Evolutionary conservation across 2,797 vertebrate species (phyloP).

Genomic region (Epinephelus coioides): DNA sequence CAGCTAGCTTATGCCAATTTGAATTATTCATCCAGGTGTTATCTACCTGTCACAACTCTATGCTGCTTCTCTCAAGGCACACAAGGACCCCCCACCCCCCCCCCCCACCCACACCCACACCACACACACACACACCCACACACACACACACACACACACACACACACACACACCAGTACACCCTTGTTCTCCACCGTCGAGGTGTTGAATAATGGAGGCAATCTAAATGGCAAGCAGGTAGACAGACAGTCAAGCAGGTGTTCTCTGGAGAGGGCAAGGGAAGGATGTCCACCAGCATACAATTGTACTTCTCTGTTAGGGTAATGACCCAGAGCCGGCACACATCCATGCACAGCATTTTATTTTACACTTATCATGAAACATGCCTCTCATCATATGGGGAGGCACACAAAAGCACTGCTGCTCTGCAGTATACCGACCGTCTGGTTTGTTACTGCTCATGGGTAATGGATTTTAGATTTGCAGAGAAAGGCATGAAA

Average conservation of each 20-base stretch:
- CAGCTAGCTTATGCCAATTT: constrained; percentile 73
- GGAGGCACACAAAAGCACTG: not conserved
- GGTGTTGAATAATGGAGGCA: constrained; percentile 77
- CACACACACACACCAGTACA: constrained; percentile 34
- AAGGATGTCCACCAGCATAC: constrained; percentile 51
- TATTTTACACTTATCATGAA: constrained; percentile 31
- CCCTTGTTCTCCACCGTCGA: constrained; percentile 53
- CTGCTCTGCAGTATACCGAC: not conserved
- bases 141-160: too few relatives aligned
- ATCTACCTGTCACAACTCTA: constrained; percentile 83
- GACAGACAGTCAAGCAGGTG: constrained; percentile 60
- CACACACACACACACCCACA: constrained; percentile 17
- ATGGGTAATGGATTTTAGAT: constrained; percentile 54
- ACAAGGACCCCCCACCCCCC: constrained; percentile 8
- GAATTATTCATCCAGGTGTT: constrained; percentile 86
- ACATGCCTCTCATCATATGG: constrained; percentile 14
- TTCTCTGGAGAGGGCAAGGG: constrained; percentile 54
- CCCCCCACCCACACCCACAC: too few relatives aligned
- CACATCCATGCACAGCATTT: constrained; percentile 10
- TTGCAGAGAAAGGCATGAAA: constrained; percentile 22
- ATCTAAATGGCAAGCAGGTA: constrained; percentile 73
- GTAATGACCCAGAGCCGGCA: constrained; percentile 38
- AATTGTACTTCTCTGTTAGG: constrained; percentile 25
- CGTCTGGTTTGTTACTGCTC: constrained; percentile 33
- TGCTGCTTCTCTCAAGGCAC: constrained; percentile 58